Conservation (phyloP, 2,113 vertebrate genomes). For the Speoplatyrhinus poulsoni region DNA sequence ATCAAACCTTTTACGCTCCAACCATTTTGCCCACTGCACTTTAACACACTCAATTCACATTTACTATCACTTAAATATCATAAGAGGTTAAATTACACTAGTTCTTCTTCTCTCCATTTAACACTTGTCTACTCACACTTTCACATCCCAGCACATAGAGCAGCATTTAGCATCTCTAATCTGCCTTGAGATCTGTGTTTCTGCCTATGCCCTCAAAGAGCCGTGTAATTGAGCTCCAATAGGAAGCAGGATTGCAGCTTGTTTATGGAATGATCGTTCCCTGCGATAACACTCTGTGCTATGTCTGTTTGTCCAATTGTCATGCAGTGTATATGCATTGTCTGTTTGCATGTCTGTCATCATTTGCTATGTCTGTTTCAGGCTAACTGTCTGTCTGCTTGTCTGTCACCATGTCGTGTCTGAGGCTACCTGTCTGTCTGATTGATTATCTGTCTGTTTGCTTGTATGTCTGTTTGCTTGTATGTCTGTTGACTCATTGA, state of each 20-base stretch:
- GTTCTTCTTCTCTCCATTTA: too few relatives aligned
- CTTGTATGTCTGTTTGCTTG: neutral
- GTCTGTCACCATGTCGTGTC: too few relatives aligned
- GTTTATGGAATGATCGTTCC: constrained; percentile 58
- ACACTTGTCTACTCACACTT: constrained; percentile 9
- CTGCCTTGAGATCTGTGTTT: constrained; percentile 62
- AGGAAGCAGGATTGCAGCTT: constrained; percentile 53
- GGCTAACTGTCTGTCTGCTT: too few relatives aligned
- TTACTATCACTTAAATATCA: too few relatives aligned
- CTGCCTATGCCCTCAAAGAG: constrained; percentile 51
- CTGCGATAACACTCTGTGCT: constrained; percentile 42
- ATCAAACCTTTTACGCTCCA: constrained; percentile 36
- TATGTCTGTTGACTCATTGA: neutral
- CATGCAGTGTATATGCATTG: neutral
- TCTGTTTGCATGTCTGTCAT: constrained; percentile 3
- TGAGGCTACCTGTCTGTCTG: too few relatives aligned
- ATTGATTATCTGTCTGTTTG: too few relatives aligned
- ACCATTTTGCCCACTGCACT: constrained; percentile 18
- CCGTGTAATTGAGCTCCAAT: constrained; percentile 64
- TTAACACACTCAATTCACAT: constrained; percentile 15
- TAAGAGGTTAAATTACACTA: too few relatives aligned
- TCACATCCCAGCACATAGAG: constrained; percentile 36
- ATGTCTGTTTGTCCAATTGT: neutral
- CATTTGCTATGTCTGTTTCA: constrained; percentile 1
- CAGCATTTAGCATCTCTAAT: constrained; percentile 51